phyloP scores from a whole-genome alignment of 2,113 vertebrate species.

The Corapipo altera region DNA sequence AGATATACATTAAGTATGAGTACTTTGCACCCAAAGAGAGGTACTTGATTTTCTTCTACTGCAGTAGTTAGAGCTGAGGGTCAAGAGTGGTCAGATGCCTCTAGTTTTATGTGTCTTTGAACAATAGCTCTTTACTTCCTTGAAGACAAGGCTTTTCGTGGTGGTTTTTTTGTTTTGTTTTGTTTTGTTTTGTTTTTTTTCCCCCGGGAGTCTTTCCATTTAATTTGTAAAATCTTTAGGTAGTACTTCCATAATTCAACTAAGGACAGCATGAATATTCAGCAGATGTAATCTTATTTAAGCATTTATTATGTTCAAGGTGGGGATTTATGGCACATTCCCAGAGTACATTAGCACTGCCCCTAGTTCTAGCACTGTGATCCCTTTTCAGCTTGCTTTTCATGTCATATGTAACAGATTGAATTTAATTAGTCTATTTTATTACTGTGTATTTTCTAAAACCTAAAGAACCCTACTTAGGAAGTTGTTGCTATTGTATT shows the following conservation, averaged over 20 bases:
- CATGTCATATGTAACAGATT: background rate
- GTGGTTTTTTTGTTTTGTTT: no score
- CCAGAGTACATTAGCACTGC: background rate
- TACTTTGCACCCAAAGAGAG: background rate
- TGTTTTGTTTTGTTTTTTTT: background rate
- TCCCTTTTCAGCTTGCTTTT: background rate
- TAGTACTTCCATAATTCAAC: background rate
- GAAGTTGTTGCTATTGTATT: background rate
- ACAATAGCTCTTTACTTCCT: background rate
- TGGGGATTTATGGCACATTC: background rate
- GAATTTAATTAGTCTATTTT: background rate
- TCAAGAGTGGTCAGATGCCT: background rate
- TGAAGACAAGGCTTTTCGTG: background rate
- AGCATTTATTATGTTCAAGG: background rate
- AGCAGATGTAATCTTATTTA: background rate
- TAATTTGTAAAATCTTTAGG: background rate
- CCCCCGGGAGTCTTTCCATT: background rate
- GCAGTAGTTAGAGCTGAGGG: background rate
- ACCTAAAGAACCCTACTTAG: background rate
- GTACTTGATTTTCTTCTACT: background rate
- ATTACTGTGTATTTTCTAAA: background rate
- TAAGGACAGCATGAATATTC: conserved; percentile 11
- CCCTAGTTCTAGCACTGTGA: background rate
- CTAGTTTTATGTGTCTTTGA: background rate
- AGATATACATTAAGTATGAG: background rate